Conservation (phyloP, 2,888 invertebrate genomes). For the Caenorhabditis wallacei region DNA sequence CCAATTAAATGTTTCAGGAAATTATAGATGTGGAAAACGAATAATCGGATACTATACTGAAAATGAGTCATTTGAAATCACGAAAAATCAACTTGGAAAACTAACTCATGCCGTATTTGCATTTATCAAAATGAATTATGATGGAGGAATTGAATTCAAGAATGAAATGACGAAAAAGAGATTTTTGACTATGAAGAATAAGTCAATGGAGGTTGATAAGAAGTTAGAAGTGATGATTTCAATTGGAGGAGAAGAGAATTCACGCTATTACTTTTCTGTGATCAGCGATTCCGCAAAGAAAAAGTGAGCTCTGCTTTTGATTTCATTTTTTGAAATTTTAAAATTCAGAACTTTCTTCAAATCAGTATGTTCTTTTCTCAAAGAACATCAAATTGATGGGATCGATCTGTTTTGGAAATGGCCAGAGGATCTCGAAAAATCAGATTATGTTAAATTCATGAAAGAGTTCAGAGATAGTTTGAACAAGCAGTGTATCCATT, state of each 20-base stretch:
- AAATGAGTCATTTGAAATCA: not conserved
- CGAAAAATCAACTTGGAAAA: constrained; percentile 1
- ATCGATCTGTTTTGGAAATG: constrained; percentile 20
- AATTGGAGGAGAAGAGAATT: constrained; percentile 9
- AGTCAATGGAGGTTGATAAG: not conserved
- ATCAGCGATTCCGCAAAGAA: not conserved
- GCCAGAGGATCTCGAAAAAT: not conserved
- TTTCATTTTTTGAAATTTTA: too few species aligned
- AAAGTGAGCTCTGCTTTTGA: not conserved
- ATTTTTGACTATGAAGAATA: not conserved
- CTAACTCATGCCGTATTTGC: constrained; percentile 26
- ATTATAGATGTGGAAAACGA: constrained; percentile 9
- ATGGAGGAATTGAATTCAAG: not conserved
- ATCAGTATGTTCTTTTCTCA: not conserved
- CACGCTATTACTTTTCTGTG: constrained; percentile 1
- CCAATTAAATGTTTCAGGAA: too few species aligned
- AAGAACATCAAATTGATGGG: not conserved
- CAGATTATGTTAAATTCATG: not conserved
- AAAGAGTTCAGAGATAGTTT: not conserved
- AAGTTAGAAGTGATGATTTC: constrained; percentile 20
- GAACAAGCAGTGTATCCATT: not conserved
- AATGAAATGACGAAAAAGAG: not conserved
- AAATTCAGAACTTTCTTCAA: not conserved
- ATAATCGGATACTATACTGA: constrained; percentile 6
- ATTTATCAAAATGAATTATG: not conserved